Evolutionary conservation across 2,113 vertebrate genomes (phyloP).

Genomic region (Campylorhamphus procurvoides): DNA sequence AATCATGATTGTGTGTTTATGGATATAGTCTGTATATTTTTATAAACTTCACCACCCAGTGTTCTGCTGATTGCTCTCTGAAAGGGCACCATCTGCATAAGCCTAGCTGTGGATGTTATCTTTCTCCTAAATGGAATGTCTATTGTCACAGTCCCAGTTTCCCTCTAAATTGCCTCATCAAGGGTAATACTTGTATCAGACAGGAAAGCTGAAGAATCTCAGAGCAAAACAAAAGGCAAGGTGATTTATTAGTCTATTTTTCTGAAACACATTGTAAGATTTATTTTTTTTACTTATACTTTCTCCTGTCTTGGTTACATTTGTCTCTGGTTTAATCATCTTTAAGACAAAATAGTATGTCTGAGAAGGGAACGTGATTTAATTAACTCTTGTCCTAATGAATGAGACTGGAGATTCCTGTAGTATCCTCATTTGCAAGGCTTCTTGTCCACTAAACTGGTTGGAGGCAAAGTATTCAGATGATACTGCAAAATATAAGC

Average conservation of each 20-base stretch:
- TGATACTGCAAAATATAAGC: background rate
- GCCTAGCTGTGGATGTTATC: background rate
- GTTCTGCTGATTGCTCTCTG: background rate
- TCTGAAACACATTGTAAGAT: background rate
- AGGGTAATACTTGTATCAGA: background rate
- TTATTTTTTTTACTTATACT: background rate
- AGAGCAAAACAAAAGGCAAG: background rate
- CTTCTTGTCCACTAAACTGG: background rate
- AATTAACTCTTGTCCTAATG: constrained; percentile 74
- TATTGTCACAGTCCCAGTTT: background rate
- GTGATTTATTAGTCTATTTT: background rate
- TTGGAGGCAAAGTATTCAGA: background rate
- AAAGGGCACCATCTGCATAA: background rate
- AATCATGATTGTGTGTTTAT: background rate
- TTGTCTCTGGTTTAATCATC: constrained; percentile 15
- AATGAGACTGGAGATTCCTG: background rate
- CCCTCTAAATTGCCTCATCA: background rate
- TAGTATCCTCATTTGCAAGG: background rate
- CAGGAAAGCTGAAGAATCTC: background rate
- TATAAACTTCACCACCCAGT: background rate
- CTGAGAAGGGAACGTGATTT: constrained; percentile 53
- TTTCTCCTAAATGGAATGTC: background rate
- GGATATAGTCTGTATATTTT: background rate
- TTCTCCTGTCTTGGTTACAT: background rate
- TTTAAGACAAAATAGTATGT: background rate